Conservation (phyloP, 1,140 invertebrate genomes). For the Wasmannia auropunctata region DNA sequence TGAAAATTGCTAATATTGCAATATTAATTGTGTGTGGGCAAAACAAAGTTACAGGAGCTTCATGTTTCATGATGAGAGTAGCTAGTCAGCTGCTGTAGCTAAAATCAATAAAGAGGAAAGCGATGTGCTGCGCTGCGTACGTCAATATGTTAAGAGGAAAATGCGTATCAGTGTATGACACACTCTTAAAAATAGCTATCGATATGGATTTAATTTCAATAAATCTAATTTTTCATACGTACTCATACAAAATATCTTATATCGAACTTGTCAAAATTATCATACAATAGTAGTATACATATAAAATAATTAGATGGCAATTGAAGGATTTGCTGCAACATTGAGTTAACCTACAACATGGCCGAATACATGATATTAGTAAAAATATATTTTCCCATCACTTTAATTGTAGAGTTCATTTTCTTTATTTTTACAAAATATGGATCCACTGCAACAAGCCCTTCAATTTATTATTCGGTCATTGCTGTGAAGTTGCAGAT, state of each 20-base stretch:
- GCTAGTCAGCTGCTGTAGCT: conserved; percentile 62
- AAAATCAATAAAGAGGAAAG: conserved; percentile 71
- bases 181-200: neutral
- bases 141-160: conserved; percentile 26
- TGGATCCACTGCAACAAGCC: no score
- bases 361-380: no score
- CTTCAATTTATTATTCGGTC: neutral
- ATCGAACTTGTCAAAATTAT: neutral
- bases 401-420: no score
- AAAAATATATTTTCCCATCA: no score
- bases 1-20: neutral
- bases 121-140: conserved; percentile 39
- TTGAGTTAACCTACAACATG: no score
- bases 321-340: no score
- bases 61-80: conserved; percentile 16
- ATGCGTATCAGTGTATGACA: conserved; percentile 11
- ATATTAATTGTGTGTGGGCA: neutral
- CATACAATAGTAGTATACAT: neutral
- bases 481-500: neutral
- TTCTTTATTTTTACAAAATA: no score
- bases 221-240: neutral
- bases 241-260: neutral
- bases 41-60: neutral
- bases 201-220: neutral
- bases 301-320: conserved; percentile 1